These are phyloP conservation scores for Ceratina australensis DNA, from an alignment of 1,140 invertebrate species.

Conservation along the genomic window DNA sequence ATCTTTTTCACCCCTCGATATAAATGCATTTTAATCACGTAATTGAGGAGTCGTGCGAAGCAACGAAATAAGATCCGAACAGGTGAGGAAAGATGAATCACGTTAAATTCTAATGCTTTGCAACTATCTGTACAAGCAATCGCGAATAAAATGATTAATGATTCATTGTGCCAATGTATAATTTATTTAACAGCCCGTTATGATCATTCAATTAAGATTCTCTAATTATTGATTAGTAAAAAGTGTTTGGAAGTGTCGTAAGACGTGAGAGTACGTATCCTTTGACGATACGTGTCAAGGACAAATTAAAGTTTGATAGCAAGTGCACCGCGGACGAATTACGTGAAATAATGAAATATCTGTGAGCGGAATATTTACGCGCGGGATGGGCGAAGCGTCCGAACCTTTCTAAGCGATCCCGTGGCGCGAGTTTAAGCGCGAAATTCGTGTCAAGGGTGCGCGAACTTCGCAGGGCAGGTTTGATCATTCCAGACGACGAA, in stretches of 20 bases:
- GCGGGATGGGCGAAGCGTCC: neutral
- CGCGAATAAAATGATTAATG: too few relatives aligned
- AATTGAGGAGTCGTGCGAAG: too few relatives aligned
- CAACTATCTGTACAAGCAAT: too few relatives aligned
- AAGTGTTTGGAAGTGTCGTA: neutral
- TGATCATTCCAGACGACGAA: neutral
- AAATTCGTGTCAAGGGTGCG: conserved; percentile 35
- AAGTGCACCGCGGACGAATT: conserved; percentile 19
- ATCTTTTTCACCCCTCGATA: too few relatives aligned
- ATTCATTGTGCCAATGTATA: too few relatives aligned
- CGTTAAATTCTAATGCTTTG: too few relatives aligned
- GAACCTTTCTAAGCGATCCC: conserved; percentile 10
- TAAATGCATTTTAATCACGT: too few relatives aligned
- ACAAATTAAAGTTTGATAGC: conserved; percentile 52
- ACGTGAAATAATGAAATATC: conserved; percentile 27
- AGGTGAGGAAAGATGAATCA: too few relatives aligned
- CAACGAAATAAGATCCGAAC: too few relatives aligned
- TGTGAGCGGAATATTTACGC: conserved; percentile 35
- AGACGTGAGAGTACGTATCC: conserved; percentile 24
- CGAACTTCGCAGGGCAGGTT: conserved; percentile 1
- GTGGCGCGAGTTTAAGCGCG: neutral
- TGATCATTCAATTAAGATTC: too few relatives aligned
- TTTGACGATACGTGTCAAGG: conserved; percentile 57
- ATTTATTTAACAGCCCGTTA: too few relatives aligned
- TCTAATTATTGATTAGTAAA: too few relatives aligned